Evolutionary conservation across 2,888 invertebrate genomes (phyloP).

Genomic region (Cephus sareptanus): DNA sequence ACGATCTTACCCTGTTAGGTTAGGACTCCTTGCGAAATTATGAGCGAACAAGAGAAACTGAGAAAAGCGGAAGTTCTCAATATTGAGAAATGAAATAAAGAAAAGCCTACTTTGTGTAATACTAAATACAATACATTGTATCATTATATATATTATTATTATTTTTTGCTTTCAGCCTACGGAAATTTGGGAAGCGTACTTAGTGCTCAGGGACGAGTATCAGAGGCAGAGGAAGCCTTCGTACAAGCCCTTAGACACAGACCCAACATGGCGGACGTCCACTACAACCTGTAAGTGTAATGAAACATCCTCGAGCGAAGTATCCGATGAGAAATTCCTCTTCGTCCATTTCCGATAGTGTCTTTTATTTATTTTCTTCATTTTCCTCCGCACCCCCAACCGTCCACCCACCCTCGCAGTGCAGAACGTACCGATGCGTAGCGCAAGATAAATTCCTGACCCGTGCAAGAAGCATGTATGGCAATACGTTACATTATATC

Average conservation of each 20-base stretch:
- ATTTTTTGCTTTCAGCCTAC: conserved; percentile 77
- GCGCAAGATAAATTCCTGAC: background rate
- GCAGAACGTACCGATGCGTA: background rate
- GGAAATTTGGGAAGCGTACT: conserved; percentile 97
- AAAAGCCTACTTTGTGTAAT: background rate
- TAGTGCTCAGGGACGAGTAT: conserved; percentile 86
- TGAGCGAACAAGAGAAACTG: background rate
- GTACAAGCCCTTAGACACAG: conserved; percentile 89
- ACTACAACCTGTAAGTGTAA: conserved; percentile 95
- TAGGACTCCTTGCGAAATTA: background rate
- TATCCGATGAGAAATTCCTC: background rate
- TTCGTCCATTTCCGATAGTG: background rate
- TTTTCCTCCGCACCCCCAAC: background rate
- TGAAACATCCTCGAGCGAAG: background rate
- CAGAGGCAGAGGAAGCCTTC: conserved; percentile 93
- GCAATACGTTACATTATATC: background rate
- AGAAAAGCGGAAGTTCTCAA: background rate
- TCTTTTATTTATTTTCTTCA: background rate
- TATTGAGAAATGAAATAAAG: background rate
- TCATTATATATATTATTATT: conserved; percentile 1
- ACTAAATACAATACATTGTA: background rate
- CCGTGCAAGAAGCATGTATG: background rate
- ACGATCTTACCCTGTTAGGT: background rate
- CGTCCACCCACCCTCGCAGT: background rate
- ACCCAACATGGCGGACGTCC: conserved; percentile 98